Conservation (phyloP, 2,113 vertebrate species). For the Grus americana region DNA sequence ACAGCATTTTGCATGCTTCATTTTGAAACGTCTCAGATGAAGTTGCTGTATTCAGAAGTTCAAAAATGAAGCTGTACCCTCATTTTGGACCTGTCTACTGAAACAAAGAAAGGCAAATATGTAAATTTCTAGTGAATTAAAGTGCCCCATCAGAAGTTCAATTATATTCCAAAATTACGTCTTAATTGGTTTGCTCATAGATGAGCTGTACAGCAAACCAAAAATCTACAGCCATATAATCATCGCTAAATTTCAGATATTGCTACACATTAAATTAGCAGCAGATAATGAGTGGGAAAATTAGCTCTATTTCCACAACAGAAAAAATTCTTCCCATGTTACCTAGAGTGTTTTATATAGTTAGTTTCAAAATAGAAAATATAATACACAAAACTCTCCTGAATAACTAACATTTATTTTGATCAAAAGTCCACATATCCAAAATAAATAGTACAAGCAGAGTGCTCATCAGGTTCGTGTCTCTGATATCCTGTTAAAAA, state of each 20-base stretch:
- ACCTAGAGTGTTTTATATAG: not conserved
- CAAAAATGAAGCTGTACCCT: not conserved
- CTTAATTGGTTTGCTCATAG: slow-evolving; percentile 62
- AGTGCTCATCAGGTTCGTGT: accelerated
- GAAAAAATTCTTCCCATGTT: not conserved
- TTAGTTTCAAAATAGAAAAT: not conserved
- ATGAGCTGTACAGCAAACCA: slow-evolving; percentile 28
- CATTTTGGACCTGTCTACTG: slow-evolving; percentile 15
- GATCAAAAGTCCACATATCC: not conserved
- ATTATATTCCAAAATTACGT: slow-evolving; percentile 53
- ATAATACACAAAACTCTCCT: not conserved
- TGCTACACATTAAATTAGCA: slow-evolving; percentile 52
- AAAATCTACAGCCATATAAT: slow-evolving; percentile 42
- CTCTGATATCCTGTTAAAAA: not conserved
- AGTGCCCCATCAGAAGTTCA: slow-evolving; percentile 46
- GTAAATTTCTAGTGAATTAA: slow-evolving; percentile 24
- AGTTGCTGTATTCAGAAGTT: not conserved
- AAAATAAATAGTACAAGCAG: not conserved
- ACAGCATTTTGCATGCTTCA: not conserved
- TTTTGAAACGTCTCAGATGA: not conserved
- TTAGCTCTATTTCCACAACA: slow-evolving; percentile 22
- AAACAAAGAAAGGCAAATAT: slow-evolving; percentile 16
- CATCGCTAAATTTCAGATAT: slow-evolving; percentile 29
- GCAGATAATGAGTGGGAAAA: slow-evolving; percentile 46
- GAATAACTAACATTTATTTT: not conserved